Base-by-base conservation (phyloP, 2,113 vertebrate genomes). In the Australoheros scitulus region DNA sequence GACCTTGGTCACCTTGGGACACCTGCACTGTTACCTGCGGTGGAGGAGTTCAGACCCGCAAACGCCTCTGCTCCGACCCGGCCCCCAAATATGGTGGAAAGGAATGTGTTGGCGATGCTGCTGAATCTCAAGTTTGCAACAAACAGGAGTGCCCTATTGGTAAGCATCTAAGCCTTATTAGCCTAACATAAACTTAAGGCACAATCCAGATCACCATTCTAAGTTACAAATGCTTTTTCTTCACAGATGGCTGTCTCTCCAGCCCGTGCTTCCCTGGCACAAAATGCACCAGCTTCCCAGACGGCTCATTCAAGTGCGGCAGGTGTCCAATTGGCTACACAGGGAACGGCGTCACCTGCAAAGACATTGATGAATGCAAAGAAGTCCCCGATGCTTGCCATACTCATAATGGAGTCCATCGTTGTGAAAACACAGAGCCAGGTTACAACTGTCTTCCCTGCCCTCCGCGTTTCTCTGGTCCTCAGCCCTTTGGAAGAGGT, bases 371-470 rank as follows among this genome's bases (percentile, higher is more conserved):
- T 83, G 98, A 99, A 97, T 99, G 98, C 84, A 96, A 95, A 92
- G 95, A 96, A 61, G 97, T 99, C 22, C 96, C 97, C 1, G 97
- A 99, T 79, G 96, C 98, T 76, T 99, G 98, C 89, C 97, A 97
- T 87, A 93, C 87, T 36, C 94, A 96, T 85, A 98, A 97, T 0
- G 97, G 97, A 76, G 90, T 97, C 60, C 97, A 99, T 76, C 96
- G 97, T 41, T 99, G 98, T 94, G 94, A 97, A 92, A 99, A 99
- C 91, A 98, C 98, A 2, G 96, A 96, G 26, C 98, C 98, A 0
- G 98, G 98, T 13, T 99, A 99, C 94, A 97, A 99, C 93, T 99
- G 98, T 83, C 92, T 97, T 59, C 97, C 97, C 55, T 99, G 98
- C 89, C 98, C 98, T 0, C 76, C 96, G 1, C 97, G 98, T 52